Evolutionary conservation across 2,888 invertebrate species (phyloP), one percentile per base, ranked within the genome.

Genomic region (Lycophotia porphyrea): DNA sequence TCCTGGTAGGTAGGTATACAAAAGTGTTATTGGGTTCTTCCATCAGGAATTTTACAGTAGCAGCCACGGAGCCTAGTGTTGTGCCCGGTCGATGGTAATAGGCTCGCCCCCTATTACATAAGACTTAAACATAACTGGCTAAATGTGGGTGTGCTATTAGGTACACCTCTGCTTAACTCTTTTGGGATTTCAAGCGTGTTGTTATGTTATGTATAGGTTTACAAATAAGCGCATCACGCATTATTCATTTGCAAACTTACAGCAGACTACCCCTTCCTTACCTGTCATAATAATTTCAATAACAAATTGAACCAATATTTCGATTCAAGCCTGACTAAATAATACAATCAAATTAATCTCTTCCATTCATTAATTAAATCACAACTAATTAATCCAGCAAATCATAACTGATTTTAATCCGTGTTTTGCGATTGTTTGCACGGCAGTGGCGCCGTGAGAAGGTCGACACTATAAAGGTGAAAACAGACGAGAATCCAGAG

Each of bases 371-470:
- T 69, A 60, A 64, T 71, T 5, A 58, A 71, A 82, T 58, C 49
- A 52, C 31, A 68, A 44, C 24, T 9, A 39, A 64, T 64, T 60
- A 71, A 60, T 68, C 36, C 42, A 44, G 31, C 64, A 77, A 77
- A 71, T 71, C 63, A 44, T 49, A 49, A 58, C 39, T 27, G 60
- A 58, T 47, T 55, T 27, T 82, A 79, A 73, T 67, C 66, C 58
- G 49, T 21, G 66, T 71, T 64, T 63, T 49, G 34, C 9, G 52
- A 60, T 68, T 68, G 71, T 58, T 78, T 78, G 44, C n/a, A 5
- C 47, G 63, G 24, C 55, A 63, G 36, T 79, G 15, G 34, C 24
- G 1, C 1, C 27, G 24, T 15, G 64, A n/a, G 34, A 49, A 58
- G 49, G 47, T 55, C 9, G 24, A 27, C 18, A 42, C 5, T 67